A percentile compares a stretch with the other conserved stretches of the same genome.
These are phyloP conservation scores for Loripinus fragilis DNA, from an alignment of 2,888 invertebrate species.

Conservation along the genomic window DNA sequence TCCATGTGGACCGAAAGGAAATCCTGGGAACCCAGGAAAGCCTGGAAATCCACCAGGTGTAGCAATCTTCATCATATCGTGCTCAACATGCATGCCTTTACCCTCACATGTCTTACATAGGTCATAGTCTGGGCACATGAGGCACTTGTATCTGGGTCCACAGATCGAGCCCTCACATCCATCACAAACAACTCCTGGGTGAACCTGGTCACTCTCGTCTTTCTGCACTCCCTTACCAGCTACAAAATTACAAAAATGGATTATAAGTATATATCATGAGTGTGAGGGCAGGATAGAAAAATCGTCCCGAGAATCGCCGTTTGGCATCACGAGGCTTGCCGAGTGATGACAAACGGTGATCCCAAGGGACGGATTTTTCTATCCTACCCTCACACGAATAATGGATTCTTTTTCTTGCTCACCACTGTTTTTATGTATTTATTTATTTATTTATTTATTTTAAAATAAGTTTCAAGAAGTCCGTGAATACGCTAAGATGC, in stretches of 20 bases:
- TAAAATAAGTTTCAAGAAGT: no score
- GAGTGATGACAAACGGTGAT: no score
- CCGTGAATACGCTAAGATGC: no score
- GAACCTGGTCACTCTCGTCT: conserved; percentile 77
- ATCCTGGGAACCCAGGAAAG: conserved; percentile 48
- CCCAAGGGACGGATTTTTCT: no score
- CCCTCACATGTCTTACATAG: conserved; percentile 91
- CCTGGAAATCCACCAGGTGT: conserved; percentile 61
- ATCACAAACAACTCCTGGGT: conserved; percentile 89
- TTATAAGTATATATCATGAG: no score
- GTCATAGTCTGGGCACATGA: conserved; percentile 91
- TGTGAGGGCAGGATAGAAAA: no score
- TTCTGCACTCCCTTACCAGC: background rate
- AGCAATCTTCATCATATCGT: conserved; percentile 90
- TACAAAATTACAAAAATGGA: background rate
- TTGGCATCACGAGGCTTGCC: no score
- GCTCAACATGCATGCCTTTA: conserved; percentile 88
- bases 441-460: no score
- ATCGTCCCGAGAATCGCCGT: no score
- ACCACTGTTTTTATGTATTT: no score
- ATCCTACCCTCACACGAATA: no score
- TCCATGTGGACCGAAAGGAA: conserved; percentile 34
- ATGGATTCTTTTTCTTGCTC: no score
- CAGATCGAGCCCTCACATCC: conserved; percentile 87
- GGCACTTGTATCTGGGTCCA: conserved; percentile 94